Percentiles rank a stretch among this genome's conserved stretches.
Evolutionary conservation across 2,888 invertebrate species (phyloP).

Genomic region (Eristalis intricaria): DNA sequence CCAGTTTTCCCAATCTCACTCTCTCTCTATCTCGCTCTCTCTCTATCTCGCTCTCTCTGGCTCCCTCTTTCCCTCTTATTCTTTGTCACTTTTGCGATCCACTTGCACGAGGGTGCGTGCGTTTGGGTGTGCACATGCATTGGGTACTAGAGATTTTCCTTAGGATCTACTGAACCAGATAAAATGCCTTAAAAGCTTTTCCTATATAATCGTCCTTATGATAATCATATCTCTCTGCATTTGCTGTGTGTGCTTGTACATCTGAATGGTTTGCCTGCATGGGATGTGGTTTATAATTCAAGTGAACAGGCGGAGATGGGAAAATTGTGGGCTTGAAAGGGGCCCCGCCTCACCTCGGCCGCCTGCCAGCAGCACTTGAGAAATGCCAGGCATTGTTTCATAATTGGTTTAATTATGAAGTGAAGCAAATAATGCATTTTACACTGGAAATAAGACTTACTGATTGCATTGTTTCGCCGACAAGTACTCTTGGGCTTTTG

Average conservation of each 20-base stretch:
- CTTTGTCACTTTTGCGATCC: background rate
- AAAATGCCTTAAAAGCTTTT: conserved; percentile 67
- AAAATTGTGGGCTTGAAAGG: background rate
- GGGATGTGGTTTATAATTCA: conserved; percentile 13
- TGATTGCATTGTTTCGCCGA: background rate
- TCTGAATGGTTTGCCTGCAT: conserved; percentile 5
- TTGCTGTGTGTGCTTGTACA: background rate
- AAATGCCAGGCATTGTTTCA: background rate
- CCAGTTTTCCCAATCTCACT: conserved; percentile 24
- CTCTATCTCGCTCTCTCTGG: background rate
- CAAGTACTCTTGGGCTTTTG: background rate
- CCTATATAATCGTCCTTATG: conserved; percentile 56
- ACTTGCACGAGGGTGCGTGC: background rate
- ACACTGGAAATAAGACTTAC: background rate
- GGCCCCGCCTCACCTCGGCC: background rate
- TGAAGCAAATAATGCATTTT: background rate
- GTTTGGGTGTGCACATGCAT: background rate
- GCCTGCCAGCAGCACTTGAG: background rate
- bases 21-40: background rate
- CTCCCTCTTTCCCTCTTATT: background rate
- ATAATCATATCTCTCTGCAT: conserved; percentile 56
- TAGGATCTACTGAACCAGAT: conserved; percentile 63
- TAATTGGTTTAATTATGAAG: background rate
- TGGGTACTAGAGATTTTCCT: conserved; percentile 27
- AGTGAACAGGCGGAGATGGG: background rate